Evolutionary conservation across 2,797 vertebrate genomes (phyloP), one percentile per base, ranked within the genome.

Genomic region (Avahi laniger): DNA sequence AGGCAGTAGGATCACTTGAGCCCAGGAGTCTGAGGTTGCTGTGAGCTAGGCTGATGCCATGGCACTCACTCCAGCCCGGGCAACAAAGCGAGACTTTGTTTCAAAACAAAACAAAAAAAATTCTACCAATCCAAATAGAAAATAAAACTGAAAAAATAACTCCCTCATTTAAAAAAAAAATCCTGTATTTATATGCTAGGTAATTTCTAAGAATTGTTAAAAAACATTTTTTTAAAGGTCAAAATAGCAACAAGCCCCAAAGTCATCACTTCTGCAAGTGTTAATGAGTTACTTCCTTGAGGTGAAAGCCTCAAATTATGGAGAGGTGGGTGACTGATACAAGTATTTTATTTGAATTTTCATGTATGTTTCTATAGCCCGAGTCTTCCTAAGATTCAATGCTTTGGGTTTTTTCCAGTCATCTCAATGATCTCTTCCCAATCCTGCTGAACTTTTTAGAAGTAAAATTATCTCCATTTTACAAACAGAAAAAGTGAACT

Each of bases 271-370:
- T 90, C 65, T 69, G 22, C 38, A 73, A 52, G 83, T 90, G 7
- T 90, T 89, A 57, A 57, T 61, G 33, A 89, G 4, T 61, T 80
- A 61, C 22, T 88, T 88, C 69, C 52, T 41, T 72, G 50, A 67
- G 20, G n/a, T 46, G 52, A 93, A 92, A 38, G 24, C 33, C 48
- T 97, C 43, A 65, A 70, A 24, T 84, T 87, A 41, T 43, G 18
- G 30, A 90, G 22, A 90, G 6, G 26, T 43, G 28, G 57, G 57
- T 75, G 43, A 70, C 22, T 63, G 24, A 84, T 80, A 41, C 52
- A 61, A 96, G 57, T 43, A 63, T 91, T 83, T 73, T 65, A 85
- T 63, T 80, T 92, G 69, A 91, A 93, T 89, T 89, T 91, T 88
- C 46, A 35, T 67, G 15, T 57, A 28, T 81, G 65, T 69, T 73